Evolutionary conservation across 2,113 vertebrate species (phyloP).

Genomic region (Nothocercus nigrocapillus): DNA sequence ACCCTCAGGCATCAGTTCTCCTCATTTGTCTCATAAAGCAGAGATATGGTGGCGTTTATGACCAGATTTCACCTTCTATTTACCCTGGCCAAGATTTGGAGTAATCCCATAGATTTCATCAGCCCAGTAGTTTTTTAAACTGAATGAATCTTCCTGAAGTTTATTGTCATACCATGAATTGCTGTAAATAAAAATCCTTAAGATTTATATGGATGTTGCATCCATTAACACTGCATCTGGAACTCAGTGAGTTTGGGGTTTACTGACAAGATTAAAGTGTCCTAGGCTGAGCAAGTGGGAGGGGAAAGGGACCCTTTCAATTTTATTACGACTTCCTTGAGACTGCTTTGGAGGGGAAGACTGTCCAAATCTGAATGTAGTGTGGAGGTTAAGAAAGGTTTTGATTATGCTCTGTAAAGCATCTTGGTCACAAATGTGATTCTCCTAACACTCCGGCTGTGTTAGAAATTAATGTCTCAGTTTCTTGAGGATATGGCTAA

Average conservation of each 20-base stretch:
- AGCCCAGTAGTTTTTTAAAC: neutral
- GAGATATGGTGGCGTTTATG: neutral
- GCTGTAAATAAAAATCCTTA: neutral
- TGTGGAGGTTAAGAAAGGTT: neutral
- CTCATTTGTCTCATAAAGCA: neutral
- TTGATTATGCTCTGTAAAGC: neutral
- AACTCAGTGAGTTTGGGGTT: neutral
- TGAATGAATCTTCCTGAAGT: neutral
- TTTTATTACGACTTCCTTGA: neutral
- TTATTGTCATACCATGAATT: neutral
- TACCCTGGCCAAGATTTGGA: neutral
- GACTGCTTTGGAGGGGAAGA: neutral
- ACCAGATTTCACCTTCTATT: neutral
- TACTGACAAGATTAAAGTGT: neutral
- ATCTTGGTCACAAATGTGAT: neutral
- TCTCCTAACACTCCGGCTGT: neutral
- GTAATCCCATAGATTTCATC: neutral
- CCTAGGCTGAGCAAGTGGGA: neutral
- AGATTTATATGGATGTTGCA: neutral
- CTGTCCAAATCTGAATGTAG: neutral
- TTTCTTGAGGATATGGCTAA: neutral
- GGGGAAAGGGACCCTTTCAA: neutral
- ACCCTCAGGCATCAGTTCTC: neutral
- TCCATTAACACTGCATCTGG: neutral
- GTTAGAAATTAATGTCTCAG: neutral